Conservation (phyloP, 1,140 invertebrate species). For the Drosophila mojavensis region DNA sequence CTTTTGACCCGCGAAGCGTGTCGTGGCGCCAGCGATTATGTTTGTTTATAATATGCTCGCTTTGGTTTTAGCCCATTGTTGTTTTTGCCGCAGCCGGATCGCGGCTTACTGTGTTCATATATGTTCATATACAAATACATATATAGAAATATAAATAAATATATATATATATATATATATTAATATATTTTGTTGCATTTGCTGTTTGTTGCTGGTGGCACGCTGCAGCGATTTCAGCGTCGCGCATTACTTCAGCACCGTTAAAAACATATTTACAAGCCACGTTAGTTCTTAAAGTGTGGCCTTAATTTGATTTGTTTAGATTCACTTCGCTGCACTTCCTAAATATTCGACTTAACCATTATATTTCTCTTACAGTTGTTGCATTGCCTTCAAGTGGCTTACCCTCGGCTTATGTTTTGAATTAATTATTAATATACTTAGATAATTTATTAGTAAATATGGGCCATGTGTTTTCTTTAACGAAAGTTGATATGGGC, state of each 20-base stretch:
- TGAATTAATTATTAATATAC: too few species aligned
- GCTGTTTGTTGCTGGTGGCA: slow-evolving; percentile 43
- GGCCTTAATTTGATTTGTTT: slow-evolving; percentile 81
- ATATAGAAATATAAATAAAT: not conserved
- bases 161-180: slow-evolving; percentile 1
- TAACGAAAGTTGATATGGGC: too few species aligned
- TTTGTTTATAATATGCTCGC: slow-evolving; percentile 76
- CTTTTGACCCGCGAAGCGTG: slow-evolving; percentile 81
- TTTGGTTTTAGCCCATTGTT: slow-evolving; percentile 45
- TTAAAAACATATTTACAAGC: slow-evolving; percentile 79
- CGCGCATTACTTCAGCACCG: slow-evolving; percentile 80
- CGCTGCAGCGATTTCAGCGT: slow-evolving; percentile 72
- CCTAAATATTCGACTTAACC: slow-evolving; percentile 21
- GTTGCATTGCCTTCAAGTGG: not conserved
- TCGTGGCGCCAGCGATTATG: slow-evolving; percentile 82
- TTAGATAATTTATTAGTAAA: too few species aligned
- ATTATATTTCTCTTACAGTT: not conserved
- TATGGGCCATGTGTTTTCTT: too few species aligned
- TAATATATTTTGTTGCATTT: slow-evolving; percentile 34
- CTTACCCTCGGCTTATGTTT: not conserved
- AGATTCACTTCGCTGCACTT: slow-evolving; percentile 62
- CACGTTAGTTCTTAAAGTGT: slow-evolving; percentile 81
- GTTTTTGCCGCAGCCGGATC: slow-evolving; percentile 41
- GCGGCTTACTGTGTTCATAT: slow-evolving; percentile 65
- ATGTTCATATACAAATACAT: slow-evolving; percentile 16